Conservation (phyloP, 2,113 vertebrate species). For the Australoheros scitulus region DNA sequence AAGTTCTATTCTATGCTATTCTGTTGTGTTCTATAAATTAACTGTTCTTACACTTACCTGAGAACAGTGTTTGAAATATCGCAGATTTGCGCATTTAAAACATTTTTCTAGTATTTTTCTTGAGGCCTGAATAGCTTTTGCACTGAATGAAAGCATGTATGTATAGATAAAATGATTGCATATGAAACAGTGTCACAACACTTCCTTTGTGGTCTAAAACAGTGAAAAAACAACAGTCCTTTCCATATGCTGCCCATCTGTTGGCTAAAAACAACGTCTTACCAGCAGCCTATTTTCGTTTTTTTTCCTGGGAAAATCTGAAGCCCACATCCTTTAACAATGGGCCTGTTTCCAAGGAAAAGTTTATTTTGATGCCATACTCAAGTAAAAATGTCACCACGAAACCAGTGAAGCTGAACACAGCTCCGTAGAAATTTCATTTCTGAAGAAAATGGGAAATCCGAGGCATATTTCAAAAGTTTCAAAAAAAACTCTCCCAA, state of each 20-base stretch:
- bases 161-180: neutral
- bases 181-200: neutral
- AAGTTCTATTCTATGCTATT: neutral
- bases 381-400: neutral
- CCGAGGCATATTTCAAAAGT: neutral
- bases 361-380: neutral
- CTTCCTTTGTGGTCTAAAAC: neutral
- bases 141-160: neutral
- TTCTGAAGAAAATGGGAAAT: neutral
- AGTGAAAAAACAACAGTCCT: neutral
- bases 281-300: neutral
- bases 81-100: neutral
- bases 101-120: neutral
- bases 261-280: neutral
- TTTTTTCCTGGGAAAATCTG: neutral
- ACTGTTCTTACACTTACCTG: neutral
- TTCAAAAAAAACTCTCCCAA: neutral
- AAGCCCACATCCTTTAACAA: neutral
- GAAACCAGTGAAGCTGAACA: neutral
- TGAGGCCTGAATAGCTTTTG: neutral
- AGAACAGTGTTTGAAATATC: neutral
- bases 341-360: neutral
- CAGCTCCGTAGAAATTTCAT: neutral
- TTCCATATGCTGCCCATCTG: neutral
- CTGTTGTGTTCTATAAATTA: neutral